A percentile compares a stretch with the other conserved stretches of the same genome.
These are phyloP conservation scores for Falco biarmicus DNA, from an alignment of 2,797 vertebrate species.

Conservation along the genomic window DNA sequence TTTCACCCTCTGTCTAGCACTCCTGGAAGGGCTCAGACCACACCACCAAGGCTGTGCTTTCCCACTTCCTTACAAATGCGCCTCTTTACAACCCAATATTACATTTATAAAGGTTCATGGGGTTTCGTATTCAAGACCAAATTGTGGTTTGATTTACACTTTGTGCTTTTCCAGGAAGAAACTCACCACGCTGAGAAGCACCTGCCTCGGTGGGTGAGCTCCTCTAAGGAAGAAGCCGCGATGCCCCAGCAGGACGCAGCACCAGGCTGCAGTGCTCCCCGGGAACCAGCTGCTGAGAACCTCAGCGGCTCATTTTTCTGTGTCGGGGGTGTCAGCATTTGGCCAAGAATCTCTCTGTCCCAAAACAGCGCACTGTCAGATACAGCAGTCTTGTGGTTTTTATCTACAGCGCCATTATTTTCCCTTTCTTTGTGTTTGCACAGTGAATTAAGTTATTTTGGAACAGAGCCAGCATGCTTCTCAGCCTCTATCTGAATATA, in stretches of 20 bases:
- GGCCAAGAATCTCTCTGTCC: background rate
- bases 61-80: background rate
- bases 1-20: background rate
- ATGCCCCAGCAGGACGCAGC: background rate
- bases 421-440: conserved; percentile 39
- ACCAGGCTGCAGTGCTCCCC: background rate
- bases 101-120: background rate
- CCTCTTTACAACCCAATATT: accelerated
- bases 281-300: background rate
- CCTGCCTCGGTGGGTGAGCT: background rate
- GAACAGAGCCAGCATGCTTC: conserved; percentile 21
- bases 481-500: background rate
- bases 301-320: background rate
- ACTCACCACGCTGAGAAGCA: background rate
- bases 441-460: conserved; percentile 53
- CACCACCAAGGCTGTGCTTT: accelerated
- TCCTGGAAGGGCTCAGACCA: background rate
- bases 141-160: background rate
- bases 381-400: background rate
- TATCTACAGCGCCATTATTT: conserved; percentile 50
- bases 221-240: accelerated
- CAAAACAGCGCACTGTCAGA: background rate
- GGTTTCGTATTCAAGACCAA: background rate
- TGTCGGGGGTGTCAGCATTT: background rate
- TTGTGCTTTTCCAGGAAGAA: background rate